Percentiles rank a stretch among this genome's conserved stretches.
These are phyloP conservation scores for Nothobranchius furzeri DNA, from an alignment of 2,113 vertebrate genomes.

Conservation along the genomic window DNA sequence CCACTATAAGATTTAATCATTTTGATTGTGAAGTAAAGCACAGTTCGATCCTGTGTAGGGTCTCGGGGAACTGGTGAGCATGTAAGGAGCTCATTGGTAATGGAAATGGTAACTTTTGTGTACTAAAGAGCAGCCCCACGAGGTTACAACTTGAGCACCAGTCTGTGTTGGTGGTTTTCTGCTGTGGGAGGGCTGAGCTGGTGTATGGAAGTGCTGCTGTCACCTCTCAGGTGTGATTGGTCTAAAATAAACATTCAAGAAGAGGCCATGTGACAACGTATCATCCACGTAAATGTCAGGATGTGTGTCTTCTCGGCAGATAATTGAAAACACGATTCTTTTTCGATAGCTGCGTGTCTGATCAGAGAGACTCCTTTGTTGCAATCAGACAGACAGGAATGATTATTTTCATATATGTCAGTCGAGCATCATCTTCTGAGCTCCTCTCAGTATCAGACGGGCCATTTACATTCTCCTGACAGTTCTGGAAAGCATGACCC, in stretches of 20 bases:
- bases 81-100: no score
- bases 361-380: conserved; percentile 19
- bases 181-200: not conserved
- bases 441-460: conserved; percentile 28
- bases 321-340: not conserved
- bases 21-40: no score
- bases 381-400: conserved; percentile 55
- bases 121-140: no score
- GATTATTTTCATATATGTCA: conserved; percentile 56
- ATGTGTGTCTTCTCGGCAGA: not conserved
- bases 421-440: conserved; percentile 42
- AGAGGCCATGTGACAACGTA: not conserved
- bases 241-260: not conserved
- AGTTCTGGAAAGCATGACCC: not conserved
- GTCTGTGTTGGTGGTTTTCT: not conserved
- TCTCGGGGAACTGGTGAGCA: no score
- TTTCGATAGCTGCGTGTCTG: not conserved
- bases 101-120: no score
- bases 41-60: no score
- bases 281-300: not conserved
- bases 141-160: no score
- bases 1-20: no score
- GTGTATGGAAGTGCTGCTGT: not conserved
- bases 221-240: not conserved
- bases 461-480: not conserved